Conservation (phyloP, 1,140 invertebrate genomes). For the Heliconius congener region DNA sequence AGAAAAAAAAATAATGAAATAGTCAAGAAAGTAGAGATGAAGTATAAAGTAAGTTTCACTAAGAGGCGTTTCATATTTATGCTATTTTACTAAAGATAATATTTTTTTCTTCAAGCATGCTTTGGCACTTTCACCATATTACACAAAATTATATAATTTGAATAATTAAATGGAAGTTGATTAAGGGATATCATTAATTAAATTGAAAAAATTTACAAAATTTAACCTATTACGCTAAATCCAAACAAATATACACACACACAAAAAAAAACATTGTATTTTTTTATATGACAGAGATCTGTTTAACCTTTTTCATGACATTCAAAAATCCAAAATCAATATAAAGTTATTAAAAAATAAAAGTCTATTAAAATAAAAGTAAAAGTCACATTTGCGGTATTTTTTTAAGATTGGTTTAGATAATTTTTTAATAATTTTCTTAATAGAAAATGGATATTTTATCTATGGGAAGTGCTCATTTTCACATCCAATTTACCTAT, state of each 20-base stretch:
- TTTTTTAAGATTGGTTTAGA: not conserved
- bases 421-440: slow-evolving; percentile 1
- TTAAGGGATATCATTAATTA: slow-evolving; percentile 39
- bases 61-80: slow-evolving; percentile 26
- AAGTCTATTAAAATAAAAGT: not conserved
- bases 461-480: slow-evolving; percentile 37
- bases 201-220: slow-evolving; percentile 65
- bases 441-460: not conserved
- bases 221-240: slow-evolving; percentile 68
- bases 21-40: slow-evolving; percentile 27
- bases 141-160: slow-evolving; percentile 49
- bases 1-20: slow-evolving; percentile 34
- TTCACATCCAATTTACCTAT: slow-evolving; percentile 53
- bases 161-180: slow-evolving; percentile 56
- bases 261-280: slow-evolving; percentile 29
- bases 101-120: slow-evolving; percentile 47
- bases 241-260: slow-evolving; percentile 78
- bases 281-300: slow-evolving; percentile 53
- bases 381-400: not conserved
- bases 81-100: slow-evolving; percentile 37
- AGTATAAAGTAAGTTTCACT: slow-evolving; percentile 9
- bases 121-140: slow-evolving; percentile 71
- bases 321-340: slow-evolving; percentile 1
- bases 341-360: not conserved
- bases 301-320: slow-evolving; percentile 9